Conservation (phyloP, 2,113 vertebrate genomes). For the Malaclemys terrapin region DNA sequence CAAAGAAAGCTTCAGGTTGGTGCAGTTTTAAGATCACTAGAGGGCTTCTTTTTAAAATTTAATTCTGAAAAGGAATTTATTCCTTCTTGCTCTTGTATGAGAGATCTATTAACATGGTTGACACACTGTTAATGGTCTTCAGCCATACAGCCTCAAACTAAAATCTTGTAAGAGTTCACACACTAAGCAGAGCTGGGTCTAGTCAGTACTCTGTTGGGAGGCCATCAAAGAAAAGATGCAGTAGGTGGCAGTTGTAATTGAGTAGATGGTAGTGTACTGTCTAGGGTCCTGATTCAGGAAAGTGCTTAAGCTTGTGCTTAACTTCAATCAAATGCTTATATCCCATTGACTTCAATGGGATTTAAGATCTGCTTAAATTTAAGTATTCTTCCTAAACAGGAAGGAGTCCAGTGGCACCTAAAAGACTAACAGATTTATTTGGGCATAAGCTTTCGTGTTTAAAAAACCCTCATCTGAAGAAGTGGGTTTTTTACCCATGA, state of each 20-base stretch:
- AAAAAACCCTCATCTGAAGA: no score
- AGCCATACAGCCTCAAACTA: background rate
- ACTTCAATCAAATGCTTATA: background rate
- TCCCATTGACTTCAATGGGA: background rate
- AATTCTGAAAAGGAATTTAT: constrained; percentile 27
- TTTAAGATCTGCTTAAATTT: background rate
- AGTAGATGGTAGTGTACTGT: background rate
- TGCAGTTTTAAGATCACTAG: constrained; percentile 5
- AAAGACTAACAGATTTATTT: no score
- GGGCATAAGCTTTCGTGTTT: no score
- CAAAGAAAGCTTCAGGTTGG: background rate
- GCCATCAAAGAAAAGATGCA: background rate
- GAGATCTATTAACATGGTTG: background rate
- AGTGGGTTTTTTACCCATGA: no score
- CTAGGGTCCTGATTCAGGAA: background rate
- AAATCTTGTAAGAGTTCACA: background rate
- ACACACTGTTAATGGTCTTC: background rate
- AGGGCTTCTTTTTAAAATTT: constrained; percentile 32
- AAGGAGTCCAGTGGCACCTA: no score
- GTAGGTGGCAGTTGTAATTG: background rate
- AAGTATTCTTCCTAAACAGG: background rate
- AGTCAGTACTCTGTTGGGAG: background rate
- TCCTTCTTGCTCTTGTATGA: background rate
- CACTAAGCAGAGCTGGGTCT: background rate
- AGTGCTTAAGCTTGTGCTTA: background rate